phyloP scores from a whole-genome alignment of 2,888 invertebrate species.

The Euzetes globulus region DNA sequence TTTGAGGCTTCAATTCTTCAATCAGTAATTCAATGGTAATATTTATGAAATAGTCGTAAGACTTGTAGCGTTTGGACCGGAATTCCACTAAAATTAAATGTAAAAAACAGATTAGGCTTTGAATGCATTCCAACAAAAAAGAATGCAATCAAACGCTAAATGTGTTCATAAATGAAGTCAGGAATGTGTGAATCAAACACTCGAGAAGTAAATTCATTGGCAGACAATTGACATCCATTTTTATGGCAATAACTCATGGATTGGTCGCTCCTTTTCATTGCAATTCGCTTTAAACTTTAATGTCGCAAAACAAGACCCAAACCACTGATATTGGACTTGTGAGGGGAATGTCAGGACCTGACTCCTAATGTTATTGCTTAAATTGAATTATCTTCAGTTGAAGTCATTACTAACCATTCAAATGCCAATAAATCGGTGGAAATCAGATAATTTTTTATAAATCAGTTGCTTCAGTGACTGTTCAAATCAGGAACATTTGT shows the following conservation, averaged over 20 bases:
- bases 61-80: not conserved
- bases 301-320: not conserved
- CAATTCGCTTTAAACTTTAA: not conserved
- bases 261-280: not conserved
- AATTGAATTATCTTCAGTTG: conserved; percentile 3
- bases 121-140: not conserved
- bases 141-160: not conserved
- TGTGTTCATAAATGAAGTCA: not conserved
- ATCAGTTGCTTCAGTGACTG: no score
- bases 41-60: not conserved
- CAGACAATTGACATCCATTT: conserved; percentile 15
- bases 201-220: not conserved
- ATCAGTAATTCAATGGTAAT: not conserved
- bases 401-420: conserved; percentile 2
- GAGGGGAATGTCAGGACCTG: not conserved
- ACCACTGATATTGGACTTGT: not conserved
- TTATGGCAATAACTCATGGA: not conserved
- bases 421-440: not conserved
- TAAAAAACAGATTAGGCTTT: not conserved
- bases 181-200: not conserved
- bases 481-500: no score
- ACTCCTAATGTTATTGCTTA: not conserved
- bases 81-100: not conserved
- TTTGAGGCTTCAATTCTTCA: not conserved
- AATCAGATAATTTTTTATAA: not conserved